Base-by-base conservation (phyloP, 2,888 invertebrate species). In the Apotomis capreana region DNA sequence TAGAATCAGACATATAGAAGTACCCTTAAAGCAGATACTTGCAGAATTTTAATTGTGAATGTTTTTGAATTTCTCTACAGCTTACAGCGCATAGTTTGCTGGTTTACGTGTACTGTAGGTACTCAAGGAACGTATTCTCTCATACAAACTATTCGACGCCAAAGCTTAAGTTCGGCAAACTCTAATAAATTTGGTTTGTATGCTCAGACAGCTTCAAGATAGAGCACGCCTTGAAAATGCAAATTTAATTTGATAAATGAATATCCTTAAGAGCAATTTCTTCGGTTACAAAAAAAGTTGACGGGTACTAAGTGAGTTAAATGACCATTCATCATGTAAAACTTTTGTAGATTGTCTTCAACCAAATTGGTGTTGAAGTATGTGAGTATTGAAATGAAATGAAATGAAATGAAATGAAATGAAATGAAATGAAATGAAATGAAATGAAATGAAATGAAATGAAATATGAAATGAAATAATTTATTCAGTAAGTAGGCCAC, bases 191-290 rank as follows among this genome's bases (percentile, higher is more conserved):
- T 64, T 46, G 55, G 54, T 44, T 44, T 54, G 40, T 64, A 64
- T 64, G 15, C 52, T 55, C n/a, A 12, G 44, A 64, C 64, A 54
- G 54, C 26, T 65, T 8, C 12, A 44, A 55, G 64, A 65, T 65
- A 65, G 26, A 55, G 64, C 64, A 64, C 54, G 64, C 26, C n/a
- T 55, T 12, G 55, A 57, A 44, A 65, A 65, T 65, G 54, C 10
- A 65, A 65, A 65, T 55, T 65, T 44, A 26, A 55, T 15, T 54
- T 65, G 55, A 65, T 65, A 55, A 65, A 65, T 57, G 55, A 36
- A 40, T 40, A 65, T 44, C 55, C 64, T 54, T 63, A 55, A 37
- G 26, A 65, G 55, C n/a, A 65, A 54, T 54, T 65, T 65, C n/a
- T 6, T 65, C n/a, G 3, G 13, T 13, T 37, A n/a, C 52, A 44